Base-by-base conservation (phyloP, 2,888 invertebrate species). In the Parnassius apollo region DNA sequence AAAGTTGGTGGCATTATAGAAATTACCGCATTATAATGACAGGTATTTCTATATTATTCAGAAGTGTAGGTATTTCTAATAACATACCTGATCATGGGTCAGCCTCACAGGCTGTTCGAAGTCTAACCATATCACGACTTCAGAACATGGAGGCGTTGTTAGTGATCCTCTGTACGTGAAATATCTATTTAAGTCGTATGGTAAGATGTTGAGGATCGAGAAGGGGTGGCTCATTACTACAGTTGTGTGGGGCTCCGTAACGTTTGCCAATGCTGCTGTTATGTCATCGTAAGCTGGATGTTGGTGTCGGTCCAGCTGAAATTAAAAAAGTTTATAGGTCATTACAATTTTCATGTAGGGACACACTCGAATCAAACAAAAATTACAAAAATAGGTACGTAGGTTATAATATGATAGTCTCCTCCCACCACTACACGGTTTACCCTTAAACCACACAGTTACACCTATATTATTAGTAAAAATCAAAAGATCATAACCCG, bases 61-160 rank as follows among this genome's bases (percentile, higher is more conserved):
- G 35, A 35, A 35, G 35, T 35, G 35, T 18, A 18, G 18, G 18
- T 35, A 35, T 35, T 35, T 35, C 0, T 35, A 35, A 35, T 35
- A 35, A 35, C 35, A 35, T 62, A 95, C 96, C 93, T 96, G 95
- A 51, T 93, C 86, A 68, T 94, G 94, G 0, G 95, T 94, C 62
- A 96, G 85, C 66, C 90, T 83, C 8, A 97, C 94, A 0, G 96
- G 95, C 65, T 95, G 92, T 71, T 94, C 94, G 75, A 96, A 96
- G 73, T 97, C 96, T 64, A 97, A 94, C 97, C 97, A 98, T 50
- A 94, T 95, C 50, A 97, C 97, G 57, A 96, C 95, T 88, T 98
- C 97, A 25, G 93, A 93, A 72, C 96, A 96, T 0, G 97, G 97
- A 2, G 97, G 97, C 2, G 97, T 97, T 3, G 97, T 97, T 69